Evolutionary conservation across 2,797 vertebrate species (phyloP), one percentile per base, ranked within the genome.

Genomic region (Graptemys geographica): DNA sequence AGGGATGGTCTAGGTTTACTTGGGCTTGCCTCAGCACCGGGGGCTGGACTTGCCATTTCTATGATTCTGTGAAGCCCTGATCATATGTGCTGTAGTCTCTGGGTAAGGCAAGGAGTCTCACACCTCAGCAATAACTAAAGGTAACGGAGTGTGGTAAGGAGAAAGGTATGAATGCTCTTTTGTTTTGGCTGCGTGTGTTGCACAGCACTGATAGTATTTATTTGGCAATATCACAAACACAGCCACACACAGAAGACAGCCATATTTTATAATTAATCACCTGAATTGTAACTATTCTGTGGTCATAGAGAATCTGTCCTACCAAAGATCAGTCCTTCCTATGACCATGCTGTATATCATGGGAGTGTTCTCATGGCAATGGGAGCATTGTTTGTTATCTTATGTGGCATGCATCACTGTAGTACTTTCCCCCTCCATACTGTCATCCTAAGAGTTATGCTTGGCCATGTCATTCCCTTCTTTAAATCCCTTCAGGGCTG

Each of bases 161-260:
- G 33, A 18, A 69, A 69, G 23, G 3, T 5, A 0, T 19, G 31
- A 94, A 18, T 65, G 37, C 7, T 76, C 19, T 8, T 16, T 72
- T 65, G 8, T 3, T 59, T 86, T 92, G 18, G 3, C 51, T 86
- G 2, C n/a, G 37, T 0, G 0, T 28, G 2, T 37, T 82, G 3
- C 56, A 52, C n/a, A 90, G 23, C 92, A 27, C 11, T 72, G 23
- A 47, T 27, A n/a, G 12, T 72, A 27, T 4, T 81, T 57, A 57
- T 81, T n/a, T 82, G 41, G 28, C 8, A 65, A 80, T 62, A 53
- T 1, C 3, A 52, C 28, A 80, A 80, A 28, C 5, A 78, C 33
- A 47, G 4, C 31, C 41, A 2, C 3, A 65, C 62, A n/a, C 16
- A 2, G 8, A 72, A 86, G 11, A 59, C 87, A 62, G 10, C 9